A percentile compares a stretch with the other conserved stretches of the same genome.
phyloP scores from a whole-genome alignment of 1,140 invertebrate genomes.

The Drosophila pachea region DNA sequence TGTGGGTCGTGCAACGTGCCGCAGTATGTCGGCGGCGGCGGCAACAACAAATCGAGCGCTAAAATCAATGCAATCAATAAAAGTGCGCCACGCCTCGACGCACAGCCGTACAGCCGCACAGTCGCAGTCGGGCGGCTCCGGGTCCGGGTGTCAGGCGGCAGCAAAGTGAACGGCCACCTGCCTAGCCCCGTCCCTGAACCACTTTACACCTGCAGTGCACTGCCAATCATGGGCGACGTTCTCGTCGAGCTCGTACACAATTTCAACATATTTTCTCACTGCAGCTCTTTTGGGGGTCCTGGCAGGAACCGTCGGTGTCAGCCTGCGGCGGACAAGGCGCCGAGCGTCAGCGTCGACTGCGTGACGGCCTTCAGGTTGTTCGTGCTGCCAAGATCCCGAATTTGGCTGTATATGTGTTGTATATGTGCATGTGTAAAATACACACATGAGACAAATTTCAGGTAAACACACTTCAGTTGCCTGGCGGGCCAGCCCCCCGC shows the following conservation, averaged over 20 bases:
- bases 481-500: conserved; percentile 3
- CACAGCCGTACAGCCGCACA: neutral
- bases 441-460: conserved; percentile 69
- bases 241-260: conserved; percentile 22
- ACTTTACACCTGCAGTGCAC: conserved; percentile 32
- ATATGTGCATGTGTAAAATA: conserved; percentile 43
- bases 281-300: conserved; percentile 53
- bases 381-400: conserved; percentile 31
- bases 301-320: conserved; percentile 29
- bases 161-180: no score
- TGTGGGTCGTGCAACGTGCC: conserved; percentile 40
- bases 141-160: no score
- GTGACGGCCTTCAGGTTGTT: conserved; percentile 32
- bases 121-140: conserved; percentile 1
- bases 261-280: conserved; percentile 36
- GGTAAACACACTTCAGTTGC: conserved; percentile 52
- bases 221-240: conserved; percentile 54
- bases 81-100: conserved; percentile 40
- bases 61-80: conserved; percentile 76
- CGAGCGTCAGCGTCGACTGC: conserved; percentile 39
- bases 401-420: neutral
- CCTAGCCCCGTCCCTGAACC: no score
- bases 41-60: conserved; percentile 51
- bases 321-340: conserved; percentile 55
- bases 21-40: conserved; percentile 15